Percentiles rank a stretch among this genome's conserved stretches.
phyloP scores from a whole-genome alignment of 2,888 invertebrate genomes.

The Hirtodrosophila cameraria region DNA sequence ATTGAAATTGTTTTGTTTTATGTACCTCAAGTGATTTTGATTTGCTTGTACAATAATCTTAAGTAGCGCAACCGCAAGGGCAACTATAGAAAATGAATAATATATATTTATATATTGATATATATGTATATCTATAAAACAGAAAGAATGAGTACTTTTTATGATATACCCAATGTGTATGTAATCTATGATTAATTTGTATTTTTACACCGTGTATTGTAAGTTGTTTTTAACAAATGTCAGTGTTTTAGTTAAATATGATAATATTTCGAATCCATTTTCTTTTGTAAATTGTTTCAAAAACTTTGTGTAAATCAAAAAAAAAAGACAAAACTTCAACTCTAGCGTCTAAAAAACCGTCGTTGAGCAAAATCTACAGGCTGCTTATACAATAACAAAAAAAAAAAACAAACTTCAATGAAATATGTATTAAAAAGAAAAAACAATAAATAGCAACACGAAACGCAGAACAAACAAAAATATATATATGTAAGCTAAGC shows the following conservation, averaged over 20 bases:
- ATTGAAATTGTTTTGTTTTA: slow-evolving; percentile 37
- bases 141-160: slow-evolving; percentile 17
- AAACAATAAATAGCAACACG: slow-evolving; percentile 32
- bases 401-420: slow-evolving; percentile 43
- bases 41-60: slow-evolving; percentile 76
- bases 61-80: slow-evolving; percentile 64
- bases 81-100: slow-evolving; percentile 52
- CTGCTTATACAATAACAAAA: slow-evolving; percentile 72
- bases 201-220: slow-evolving; percentile 66
- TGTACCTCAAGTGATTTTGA: slow-evolving; percentile 33
- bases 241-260: slow-evolving; percentile 25
- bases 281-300: slow-evolving; percentile 55
- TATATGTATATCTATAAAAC: too few species aligned
- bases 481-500: slow-evolving; percentile 58
- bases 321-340: slow-evolving; percentile 50
- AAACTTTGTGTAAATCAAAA: slow-evolving; percentile 62
- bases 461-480: slow-evolving; percentile 24
- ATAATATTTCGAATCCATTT: slow-evolving; percentile 29
- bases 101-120: slow-evolving; percentile 46
- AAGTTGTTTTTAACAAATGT: slow-evolving; percentile 37
- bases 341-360: slow-evolving; percentile 74
- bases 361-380: slow-evolving; percentile 71
- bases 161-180: slow-evolving; percentile 29
- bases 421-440: slow-evolving; percentile 42
- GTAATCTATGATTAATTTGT: slow-evolving; percentile 55